A percentile compares a stretch with the other conserved stretches of the same genome.
Evolutionary conservation across 2,888 invertebrate species (phyloP).

Genomic region (Serripes groenlandicus): DNA sequence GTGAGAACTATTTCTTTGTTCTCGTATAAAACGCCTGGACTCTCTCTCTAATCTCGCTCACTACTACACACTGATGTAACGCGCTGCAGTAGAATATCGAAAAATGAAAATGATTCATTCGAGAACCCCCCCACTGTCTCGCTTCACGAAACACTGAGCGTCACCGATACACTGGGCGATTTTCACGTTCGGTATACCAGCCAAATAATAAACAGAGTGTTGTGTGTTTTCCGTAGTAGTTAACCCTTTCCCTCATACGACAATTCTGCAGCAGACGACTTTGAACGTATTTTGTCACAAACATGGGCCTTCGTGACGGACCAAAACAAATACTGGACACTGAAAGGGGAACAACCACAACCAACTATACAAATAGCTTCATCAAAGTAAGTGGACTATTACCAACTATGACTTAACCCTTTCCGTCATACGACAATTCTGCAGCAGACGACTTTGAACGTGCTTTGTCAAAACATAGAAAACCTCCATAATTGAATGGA

Average conservation of each 20-base stretch:
- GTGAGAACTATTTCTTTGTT: conserved; percentile 11
- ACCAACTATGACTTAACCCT: background rate
- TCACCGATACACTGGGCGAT: background rate
- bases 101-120: conserved; percentile 51
- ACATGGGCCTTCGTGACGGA: too few relatives aligned
- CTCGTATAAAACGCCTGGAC: background rate
- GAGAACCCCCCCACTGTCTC: conserved; percentile 31
- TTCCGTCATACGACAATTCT: background rate
- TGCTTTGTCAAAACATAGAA: background rate
- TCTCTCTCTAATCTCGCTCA: background rate
- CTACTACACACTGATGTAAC: conserved; percentile 14
- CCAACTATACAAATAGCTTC: too few relatives aligned
- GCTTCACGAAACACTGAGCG: conserved; percentile 26
- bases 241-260: background rate
- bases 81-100: conserved; percentile 15
- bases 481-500: background rate
- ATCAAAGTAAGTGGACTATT: too few relatives aligned
- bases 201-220: too few relatives aligned
- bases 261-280: too few relatives aligned
- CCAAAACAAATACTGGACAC: too few relatives aligned
- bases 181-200: background rate
- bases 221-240: background rate
- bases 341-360: too few relatives aligned
- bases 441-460: background rate
- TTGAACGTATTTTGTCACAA: too few relatives aligned